These are phyloP conservation scores for Xestia c-nigrum DNA, from an alignment of 2,888 invertebrate species.

Conservation along the genomic window DNA sequence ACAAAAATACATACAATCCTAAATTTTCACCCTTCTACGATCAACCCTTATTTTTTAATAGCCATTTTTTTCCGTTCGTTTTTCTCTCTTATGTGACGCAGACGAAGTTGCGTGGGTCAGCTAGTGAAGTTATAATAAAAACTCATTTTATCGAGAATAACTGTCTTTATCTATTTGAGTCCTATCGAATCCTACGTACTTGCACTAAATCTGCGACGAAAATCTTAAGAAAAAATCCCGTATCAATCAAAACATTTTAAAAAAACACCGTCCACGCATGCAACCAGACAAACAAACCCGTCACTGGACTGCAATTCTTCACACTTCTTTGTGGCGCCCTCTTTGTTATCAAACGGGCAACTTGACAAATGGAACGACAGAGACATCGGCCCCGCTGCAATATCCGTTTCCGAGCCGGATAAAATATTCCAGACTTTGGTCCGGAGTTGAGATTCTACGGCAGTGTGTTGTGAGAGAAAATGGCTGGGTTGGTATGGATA, in stretches of 20 bases:
- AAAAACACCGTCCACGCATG: constrained; percentile 38
- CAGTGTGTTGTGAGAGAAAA: constrained; percentile 12
- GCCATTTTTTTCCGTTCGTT: too few species aligned
- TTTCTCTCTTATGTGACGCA: too few species aligned
- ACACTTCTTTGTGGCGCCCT: constrained; percentile 69
- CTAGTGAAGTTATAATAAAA: too few species aligned
- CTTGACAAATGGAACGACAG: constrained; percentile 83
- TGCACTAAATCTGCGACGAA: too few species aligned
- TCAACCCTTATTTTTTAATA: too few species aligned
- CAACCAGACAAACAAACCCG: constrained; percentile 42
- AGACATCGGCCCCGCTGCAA: constrained; percentile 80
- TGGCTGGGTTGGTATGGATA: not conserved
- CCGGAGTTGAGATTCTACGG: constrained; percentile 50
- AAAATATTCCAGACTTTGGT: constrained; percentile 71
- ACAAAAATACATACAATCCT: too few species aligned
- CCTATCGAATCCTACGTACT: too few species aligned
- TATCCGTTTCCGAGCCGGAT: constrained; percentile 80
- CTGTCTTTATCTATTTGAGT: too few species aligned
- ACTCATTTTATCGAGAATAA: too few species aligned
- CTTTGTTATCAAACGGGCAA: constrained; percentile 72
- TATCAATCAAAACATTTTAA: constrained; percentile 26
- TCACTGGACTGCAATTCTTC: constrained; percentile 67
- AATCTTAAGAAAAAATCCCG: not conserved
- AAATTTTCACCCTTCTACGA: too few species aligned
- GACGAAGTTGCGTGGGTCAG: too few species aligned